A percentile compares a stretch with the other conserved stretches of the same genome.
Evolutionary conservation across 2,888 invertebrate species (phyloP).

Genomic region (Clanis bilineata): DNA sequence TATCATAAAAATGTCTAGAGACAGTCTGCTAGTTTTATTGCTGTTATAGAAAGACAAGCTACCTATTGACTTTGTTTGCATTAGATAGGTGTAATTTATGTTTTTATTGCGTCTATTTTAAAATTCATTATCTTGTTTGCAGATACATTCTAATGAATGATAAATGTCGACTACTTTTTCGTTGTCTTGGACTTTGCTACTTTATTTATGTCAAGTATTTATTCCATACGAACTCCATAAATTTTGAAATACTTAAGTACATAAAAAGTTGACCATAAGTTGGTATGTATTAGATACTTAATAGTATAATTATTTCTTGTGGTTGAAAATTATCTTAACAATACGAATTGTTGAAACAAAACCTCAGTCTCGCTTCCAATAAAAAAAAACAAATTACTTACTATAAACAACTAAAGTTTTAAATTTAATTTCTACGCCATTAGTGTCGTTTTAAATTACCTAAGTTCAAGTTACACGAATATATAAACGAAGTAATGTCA

Average conservation of each 20-base stretch:
- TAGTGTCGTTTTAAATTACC: background rate
- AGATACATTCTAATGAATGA: background rate
- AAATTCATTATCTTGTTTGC: background rate
- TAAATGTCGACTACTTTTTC: background rate
- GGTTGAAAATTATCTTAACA: no score
- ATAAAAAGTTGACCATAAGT: no score
- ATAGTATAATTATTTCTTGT: no score
- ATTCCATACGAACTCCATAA: no score
- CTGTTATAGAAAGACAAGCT: slow-evolving; percentile 38
- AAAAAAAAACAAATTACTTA: no score
- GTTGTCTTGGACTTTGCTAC: background rate
- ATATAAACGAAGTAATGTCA: slow-evolving; percentile 9
- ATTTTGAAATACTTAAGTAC: no score
- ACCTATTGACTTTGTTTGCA: slow-evolving; percentile 17
- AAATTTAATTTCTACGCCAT: background rate
- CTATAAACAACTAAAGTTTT: background rate
- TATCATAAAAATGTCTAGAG: slow-evolving; percentile 66
- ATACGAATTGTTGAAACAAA: no score
- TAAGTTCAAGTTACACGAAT: slow-evolving; percentile 1
- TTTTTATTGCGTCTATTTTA: background rate
- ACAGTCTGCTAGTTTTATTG: slow-evolving; percentile 61
- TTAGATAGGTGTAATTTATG: slow-evolving; percentile 13
- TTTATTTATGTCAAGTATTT: no score
- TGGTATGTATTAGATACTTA: no score
- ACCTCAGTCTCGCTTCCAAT: no score